phyloP scores from a whole-genome alignment of 2,113 vertebrate species.

The Lanius ludovicianus region DNA sequence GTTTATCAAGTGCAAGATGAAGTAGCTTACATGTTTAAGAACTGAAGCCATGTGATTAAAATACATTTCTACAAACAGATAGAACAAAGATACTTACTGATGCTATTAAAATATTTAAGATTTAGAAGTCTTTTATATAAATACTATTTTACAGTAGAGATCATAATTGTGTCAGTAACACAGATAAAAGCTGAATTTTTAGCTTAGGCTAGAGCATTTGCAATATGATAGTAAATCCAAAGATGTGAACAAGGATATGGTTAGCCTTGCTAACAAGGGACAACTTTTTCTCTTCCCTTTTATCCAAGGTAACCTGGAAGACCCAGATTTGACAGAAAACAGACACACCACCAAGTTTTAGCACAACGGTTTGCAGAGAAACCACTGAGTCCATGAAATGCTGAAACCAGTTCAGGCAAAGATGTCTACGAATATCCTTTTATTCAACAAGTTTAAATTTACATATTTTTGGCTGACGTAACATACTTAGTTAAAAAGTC shows the following conservation, averaged over 20 bases:
- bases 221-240: not conserved
- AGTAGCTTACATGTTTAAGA: not conserved
- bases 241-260: not conserved
- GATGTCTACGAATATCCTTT: conserved; percentile 33
- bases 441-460: conserved; percentile 47
- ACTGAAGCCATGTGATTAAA: not conserved
- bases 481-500: conserved; percentile 86
- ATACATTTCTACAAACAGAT: not conserved
- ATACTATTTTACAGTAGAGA: not conserved
- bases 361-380: not conserved
- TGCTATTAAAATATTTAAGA: not conserved
- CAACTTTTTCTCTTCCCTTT: not conserved
- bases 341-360: not conserved
- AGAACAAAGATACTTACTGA: not conserved
- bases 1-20: not conserved
- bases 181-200: not conserved
- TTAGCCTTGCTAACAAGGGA: not conserved
- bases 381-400: accelerated
- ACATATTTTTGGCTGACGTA: conserved; percentile 75
- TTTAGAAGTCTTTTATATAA: not conserved
- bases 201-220: not conserved
- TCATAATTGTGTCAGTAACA: not conserved
- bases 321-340: not conserved
- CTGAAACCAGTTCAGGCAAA: not conserved
- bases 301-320: not conserved